Percentiles rank a stretch among this genome's conserved stretches.
These are phyloP conservation scores for Rutpela maculata DNA, from an alignment of 2,888 invertebrate genomes.

Conservation along the genomic window DNA sequence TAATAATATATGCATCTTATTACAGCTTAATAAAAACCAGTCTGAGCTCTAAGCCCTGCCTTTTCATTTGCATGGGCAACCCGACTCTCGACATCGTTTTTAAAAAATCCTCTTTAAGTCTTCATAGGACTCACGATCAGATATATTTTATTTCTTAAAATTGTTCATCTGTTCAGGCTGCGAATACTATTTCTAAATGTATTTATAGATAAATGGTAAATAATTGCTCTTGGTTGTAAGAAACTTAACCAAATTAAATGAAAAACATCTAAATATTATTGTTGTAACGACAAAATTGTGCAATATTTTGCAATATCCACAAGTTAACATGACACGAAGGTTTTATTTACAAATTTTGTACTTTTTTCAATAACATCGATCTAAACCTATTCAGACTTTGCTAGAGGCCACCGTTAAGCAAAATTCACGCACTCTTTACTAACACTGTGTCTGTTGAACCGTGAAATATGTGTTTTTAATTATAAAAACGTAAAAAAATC, in stretches of 20 bases:
- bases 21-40: too few species aligned
- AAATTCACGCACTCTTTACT: conserved; percentile 3
- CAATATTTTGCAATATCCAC: neutral
- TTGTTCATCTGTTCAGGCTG: too few species aligned
- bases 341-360: neutral
- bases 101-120: too few species aligned
- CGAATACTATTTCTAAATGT: too few species aligned
- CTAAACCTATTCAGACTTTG: neutral
- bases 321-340: neutral
- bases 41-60: too few species aligned
- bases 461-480: conserved; percentile 1
- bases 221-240: too few species aligned
- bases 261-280: neutral
- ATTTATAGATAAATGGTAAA: too few species aligned
- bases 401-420: neutral
- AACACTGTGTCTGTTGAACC: neutral
- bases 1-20: too few species aligned
- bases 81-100: too few species aligned
- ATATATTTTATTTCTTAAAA: too few species aligned
- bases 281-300: neutral
- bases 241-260: neutral
- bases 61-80: neutral
- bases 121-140: too few species aligned
- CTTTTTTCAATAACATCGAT: neutral
- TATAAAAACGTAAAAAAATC: neutral